Base-by-base conservation (phyloP, 1,140 invertebrate genomes). In the Dryas iulia region DNA sequence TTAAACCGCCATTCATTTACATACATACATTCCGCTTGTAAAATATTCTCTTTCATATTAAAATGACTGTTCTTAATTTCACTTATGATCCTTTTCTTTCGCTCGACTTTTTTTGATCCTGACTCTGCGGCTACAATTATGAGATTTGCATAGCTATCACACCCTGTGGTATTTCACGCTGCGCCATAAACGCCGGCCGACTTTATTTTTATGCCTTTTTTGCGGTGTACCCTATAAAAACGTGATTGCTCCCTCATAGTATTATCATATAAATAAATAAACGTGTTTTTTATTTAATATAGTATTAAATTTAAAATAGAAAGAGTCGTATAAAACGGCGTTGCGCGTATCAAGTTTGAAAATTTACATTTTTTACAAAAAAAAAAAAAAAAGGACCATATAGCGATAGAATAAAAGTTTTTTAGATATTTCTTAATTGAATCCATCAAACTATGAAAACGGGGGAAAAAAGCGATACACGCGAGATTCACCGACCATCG, bases 61-160 rank as follows among this genome's bases (percentile, higher is more conserved):
- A 68, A 56, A 68, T 54, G 12, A 68, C 23, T 23, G 31, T 30
- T 57, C 39, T 62, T 62, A 63, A 62, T 62, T 69, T 72, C 54
- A 67, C 53, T 72, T 53, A 60, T 52, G 58, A 56, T 59, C 53
- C 25, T 59, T 63, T 65, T 73, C 35, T 61, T 60, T 71, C 59
- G 53, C 58, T 59, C 58, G 54, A 63, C 62, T 66, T 72, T 78
- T 72, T 67, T 63, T 65, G 59, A 52, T 60, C 33, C 59, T 25
- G 53, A 53, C 57, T 33, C 59, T 35, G 35, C 26, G 30, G 58
- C 71, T 73, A 74, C 78, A 81, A 83, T 83, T 83, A 81, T 77
- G 58, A 53, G 62, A 83, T 83, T 83, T 79, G 81, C 81, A 81
- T 81, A 79, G 33, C 67, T 73, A 74, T 76, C 72, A 58, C 66